Evolutionary conservation across 2,888 invertebrate species (phyloP).

Genomic region (Ethmia dodecea): DNA sequence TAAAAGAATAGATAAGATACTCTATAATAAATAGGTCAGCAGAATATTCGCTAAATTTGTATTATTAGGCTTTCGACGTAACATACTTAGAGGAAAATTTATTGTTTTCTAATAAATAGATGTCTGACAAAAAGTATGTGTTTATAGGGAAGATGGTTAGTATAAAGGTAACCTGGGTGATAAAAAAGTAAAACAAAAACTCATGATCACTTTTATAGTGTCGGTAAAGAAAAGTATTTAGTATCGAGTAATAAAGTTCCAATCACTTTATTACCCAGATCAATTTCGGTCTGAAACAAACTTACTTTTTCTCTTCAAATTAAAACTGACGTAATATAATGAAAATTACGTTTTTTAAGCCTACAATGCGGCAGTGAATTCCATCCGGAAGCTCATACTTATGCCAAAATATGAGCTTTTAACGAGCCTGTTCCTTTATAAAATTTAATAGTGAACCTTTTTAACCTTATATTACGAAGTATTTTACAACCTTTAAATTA

Average conservation of each 20-base stretch:
- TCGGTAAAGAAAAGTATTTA: no score
- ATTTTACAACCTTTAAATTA: no score
- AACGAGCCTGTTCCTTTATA: slow-evolving; percentile 38
- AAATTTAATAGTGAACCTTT: slow-evolving; percentile 29
- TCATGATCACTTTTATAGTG: no score
- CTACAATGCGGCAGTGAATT: slow-evolving; percentile 12
- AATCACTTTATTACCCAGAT: no score
- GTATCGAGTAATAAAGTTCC: no score
- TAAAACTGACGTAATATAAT: no score
- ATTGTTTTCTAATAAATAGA: slow-evolving; percentile 65
- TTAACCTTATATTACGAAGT: slow-evolving; percentile 4
- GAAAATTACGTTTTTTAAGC: slow-evolving; percentile 21
- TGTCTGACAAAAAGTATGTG: slow-evolving; percentile 26
- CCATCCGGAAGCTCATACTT: slow-evolving; percentile 47
- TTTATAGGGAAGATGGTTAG: no score
- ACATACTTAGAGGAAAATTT: slow-evolving; percentile 49
- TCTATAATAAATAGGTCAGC: slow-evolving; percentile 71
- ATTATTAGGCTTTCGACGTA: slow-evolving; percentile 62
- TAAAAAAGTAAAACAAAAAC: no score
- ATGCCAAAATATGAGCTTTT: slow-evolving; percentile 49
- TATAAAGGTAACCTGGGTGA: no score
- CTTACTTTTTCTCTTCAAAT: no score
- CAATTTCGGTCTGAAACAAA: no score
- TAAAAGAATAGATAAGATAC: slow-evolving; percentile 44
- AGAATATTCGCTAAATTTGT: slow-evolving; percentile 41